Conservation (phyloP, 2,113 vertebrate species). For the Steatornis caripensis region DNA sequence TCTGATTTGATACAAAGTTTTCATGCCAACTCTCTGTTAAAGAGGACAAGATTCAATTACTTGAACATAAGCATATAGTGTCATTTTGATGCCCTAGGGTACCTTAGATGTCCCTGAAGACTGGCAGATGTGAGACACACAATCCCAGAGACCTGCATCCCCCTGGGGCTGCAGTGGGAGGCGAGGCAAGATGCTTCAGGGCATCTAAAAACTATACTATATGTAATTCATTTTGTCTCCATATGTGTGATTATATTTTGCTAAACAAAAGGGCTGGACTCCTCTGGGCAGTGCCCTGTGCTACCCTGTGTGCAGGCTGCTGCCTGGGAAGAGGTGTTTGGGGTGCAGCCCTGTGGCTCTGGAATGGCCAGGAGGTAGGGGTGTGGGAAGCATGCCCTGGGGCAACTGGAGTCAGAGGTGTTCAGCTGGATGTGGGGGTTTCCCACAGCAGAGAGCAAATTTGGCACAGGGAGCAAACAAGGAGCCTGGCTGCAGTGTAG, state of each 20-base stretch:
- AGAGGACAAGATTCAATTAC: background rate
- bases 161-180: background rate
- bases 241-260: background rate
- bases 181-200: background rate
- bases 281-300: background rate
- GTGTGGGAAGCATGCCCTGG: background rate
- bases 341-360: background rate
- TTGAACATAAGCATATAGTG: background rate
- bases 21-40: background rate
- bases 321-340: background rate
- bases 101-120: background rate
- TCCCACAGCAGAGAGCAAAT: background rate
- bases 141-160: background rate
- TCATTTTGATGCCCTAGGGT: background rate
- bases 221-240: background rate
- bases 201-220: background rate
- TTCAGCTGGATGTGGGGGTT: rapidly evolving
- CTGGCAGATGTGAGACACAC: background rate
- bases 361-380: background rate
- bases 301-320: too few species aligned
- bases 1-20: background rate
- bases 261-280: background rate
- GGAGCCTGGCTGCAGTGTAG: background rate
- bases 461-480: background rate
- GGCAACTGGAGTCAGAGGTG: background rate